Evolutionary conservation across 2,113 vertebrate species (phyloP).

Genomic region (Columbina picui): DNA sequence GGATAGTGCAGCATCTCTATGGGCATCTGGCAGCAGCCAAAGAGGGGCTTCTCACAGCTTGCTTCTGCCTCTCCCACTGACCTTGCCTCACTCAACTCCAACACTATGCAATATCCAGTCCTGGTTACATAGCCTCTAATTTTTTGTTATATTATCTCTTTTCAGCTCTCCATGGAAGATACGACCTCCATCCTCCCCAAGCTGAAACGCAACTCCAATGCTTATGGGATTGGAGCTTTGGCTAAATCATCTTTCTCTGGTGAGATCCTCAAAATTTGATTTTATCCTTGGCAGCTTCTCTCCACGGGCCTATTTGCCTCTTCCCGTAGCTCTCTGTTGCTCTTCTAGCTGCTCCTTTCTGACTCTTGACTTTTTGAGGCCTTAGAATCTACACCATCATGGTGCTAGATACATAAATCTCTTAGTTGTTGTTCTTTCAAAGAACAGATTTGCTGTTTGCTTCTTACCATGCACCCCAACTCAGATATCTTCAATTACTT

Average conservation of each 20-base stretch:
- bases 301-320: not conserved
- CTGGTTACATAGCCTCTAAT: not conserved
- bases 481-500: not conserved
- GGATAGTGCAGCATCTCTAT: not conserved
- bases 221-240: conserved; percentile 97
- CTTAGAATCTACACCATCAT: not conserved
- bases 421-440: not conserved
- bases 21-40: not conserved
- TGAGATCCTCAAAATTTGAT: conserved; percentile 69
- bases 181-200: conserved; percentile 97
- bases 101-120: not conserved
- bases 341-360: not conserved
- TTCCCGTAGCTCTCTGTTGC: not conserved
- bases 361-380: not conserved
- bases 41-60: not conserved
- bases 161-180: conserved; percentile 98
- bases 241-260: conserved; percentile 99
- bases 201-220: conserved; percentile 94
- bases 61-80: not conserved
- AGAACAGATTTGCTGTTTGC: not conserved
- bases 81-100: not conserved
- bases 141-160: conserved; percentile 74
- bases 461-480: not conserved
- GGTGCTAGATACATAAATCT: not conserved
- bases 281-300: not conserved